Evolutionary conservation across 1,140 invertebrate species (phyloP).

Genomic region (Maniola jurtina): DNA sequence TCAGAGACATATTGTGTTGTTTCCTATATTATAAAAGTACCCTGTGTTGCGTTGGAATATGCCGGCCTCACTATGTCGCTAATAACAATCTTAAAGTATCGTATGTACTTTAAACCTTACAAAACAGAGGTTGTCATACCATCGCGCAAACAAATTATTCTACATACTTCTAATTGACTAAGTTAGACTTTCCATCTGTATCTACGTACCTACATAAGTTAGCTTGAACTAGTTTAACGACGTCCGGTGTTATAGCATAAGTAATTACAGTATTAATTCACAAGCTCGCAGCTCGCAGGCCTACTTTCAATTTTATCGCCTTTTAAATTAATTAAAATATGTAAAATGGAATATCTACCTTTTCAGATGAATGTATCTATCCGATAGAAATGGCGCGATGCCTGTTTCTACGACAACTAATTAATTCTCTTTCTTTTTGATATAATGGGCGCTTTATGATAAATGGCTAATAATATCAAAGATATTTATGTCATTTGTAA

Average conservation of each 20-base stretch:
- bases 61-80: no score
- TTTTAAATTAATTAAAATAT: conserved; percentile 26
- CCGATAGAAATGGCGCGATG: neutral
- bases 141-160: neutral
- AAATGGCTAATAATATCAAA: no score
- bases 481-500: no score
- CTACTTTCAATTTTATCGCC: conserved; percentile 50
- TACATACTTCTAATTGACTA: neutral
- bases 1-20: no score
- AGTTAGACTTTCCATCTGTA: conserved; percentile 7
- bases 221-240: conserved; percentile 34
- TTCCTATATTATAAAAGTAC: no score
- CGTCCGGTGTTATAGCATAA: conserved; percentile 43
- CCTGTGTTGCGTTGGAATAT: no score
- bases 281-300: conserved; percentile 15
- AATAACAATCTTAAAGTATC: neutral
- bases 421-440: neutral
- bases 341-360: conserved; percentile 2
- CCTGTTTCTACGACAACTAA: neutral
- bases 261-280: conserved; percentile 23
- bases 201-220: neutral
- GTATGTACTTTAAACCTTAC: no score
- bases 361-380: neutral
- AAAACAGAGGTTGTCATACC: no score
- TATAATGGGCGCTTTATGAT: neutral